Percentiles rank a stretch among this genome's conserved stretches.
These are phyloP conservation scores for Pithecia hirsuta DNA, from an alignment of 2,797 vertebrate genomes.

Conservation along the genomic window DNA sequence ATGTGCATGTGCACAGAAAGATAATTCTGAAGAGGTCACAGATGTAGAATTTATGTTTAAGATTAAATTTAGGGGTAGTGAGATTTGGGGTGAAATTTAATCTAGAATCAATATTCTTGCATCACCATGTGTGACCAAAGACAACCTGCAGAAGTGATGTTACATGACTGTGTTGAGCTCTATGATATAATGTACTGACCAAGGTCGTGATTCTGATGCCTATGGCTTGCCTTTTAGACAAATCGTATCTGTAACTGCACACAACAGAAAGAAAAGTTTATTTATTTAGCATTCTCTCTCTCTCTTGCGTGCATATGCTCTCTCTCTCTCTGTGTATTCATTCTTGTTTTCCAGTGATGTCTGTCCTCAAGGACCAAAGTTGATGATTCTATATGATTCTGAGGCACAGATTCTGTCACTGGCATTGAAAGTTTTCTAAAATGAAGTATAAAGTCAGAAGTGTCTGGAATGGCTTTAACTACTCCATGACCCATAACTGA, in stretches of 20 bases:
- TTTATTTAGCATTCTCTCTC: background rate
- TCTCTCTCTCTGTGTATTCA: too few relatives aligned
- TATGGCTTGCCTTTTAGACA: background rate
- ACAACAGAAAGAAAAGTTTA: conserved; percentile 19
- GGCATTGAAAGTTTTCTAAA: background rate
- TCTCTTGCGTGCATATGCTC: background rate
- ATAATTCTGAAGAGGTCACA: conserved; percentile 29
- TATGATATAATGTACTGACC: background rate
- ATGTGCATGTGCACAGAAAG: background rate
- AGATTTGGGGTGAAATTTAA: background rate
- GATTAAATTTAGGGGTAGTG: background rate
- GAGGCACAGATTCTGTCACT: background rate
- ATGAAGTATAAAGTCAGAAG: background rate
- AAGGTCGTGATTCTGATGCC: background rate
- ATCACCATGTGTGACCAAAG: background rate
- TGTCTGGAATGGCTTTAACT: background rate
- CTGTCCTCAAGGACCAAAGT: background rate
- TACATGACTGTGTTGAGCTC: background rate
- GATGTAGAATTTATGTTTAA: background rate
- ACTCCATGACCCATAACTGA: background rate
- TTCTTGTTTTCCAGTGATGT: background rate
- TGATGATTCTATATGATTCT: background rate
- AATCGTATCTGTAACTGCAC: background rate
- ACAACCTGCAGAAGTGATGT: background rate
- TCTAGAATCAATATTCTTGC: background rate